A percentile compares a stretch with the other conserved stretches of the same genome.
Conservation (phyloP, 2,113 vertebrate species). For the Grammomys surdaster region DNA sequence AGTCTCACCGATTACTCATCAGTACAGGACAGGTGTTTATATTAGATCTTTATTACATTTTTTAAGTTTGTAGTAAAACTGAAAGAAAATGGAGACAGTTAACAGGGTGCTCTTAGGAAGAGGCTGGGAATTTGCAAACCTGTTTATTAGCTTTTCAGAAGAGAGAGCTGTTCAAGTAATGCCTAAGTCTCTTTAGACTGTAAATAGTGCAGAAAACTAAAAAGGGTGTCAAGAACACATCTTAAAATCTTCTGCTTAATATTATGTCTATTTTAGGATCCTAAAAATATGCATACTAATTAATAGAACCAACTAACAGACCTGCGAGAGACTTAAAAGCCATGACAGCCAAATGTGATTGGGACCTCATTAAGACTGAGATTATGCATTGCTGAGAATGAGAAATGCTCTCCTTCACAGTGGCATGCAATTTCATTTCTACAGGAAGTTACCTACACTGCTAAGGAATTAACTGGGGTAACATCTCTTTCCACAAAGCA, state of each 20-base stretch:
- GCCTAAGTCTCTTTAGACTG: conserved; percentile 23
- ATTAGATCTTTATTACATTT: neutral
- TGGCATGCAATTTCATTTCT: conserved; percentile 63
- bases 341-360: conserved; percentile 81
- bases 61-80: conserved; percentile 34
- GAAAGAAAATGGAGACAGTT: conserved; percentile 14
- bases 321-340: conserved; percentile 73
- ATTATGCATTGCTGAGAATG: conserved; percentile 70
- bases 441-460: conserved; percentile 66
- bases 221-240: conserved; percentile 53
- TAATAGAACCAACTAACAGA: conserved; percentile 78
- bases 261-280: conserved; percentile 77
- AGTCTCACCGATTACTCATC: neutral
- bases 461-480: conserved; percentile 75
- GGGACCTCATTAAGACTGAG: conserved; percentile 79
- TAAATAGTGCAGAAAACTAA: conserved; percentile 65
- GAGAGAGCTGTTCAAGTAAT: neutral
- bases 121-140: neutral
- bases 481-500: conserved; percentile 77
- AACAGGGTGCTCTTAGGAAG: neutral
- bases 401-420: conserved; percentile 64
- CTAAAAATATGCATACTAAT: conserved; percentile 80
- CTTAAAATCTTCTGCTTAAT: conserved; percentile 72
- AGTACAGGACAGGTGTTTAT: neutral
- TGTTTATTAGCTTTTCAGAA: neutral